Conservation (phyloP, 1,140 invertebrate genomes). For the Drosophila pachea region DNA sequence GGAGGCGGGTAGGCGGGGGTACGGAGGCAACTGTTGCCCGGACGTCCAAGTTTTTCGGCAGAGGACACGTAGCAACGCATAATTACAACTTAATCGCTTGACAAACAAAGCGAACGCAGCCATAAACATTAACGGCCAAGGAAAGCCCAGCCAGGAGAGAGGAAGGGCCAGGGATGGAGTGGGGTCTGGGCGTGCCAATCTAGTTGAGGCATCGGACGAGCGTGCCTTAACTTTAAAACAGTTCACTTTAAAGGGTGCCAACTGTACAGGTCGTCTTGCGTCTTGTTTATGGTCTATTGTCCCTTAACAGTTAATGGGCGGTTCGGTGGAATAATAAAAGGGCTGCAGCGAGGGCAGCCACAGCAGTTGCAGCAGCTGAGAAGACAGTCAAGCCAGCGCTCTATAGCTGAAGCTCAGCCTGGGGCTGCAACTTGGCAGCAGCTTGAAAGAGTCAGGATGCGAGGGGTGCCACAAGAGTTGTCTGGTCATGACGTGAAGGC, state of each 20-base stretch:
- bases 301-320: constrained; percentile 66
- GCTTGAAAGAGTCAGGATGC: too few species aligned
- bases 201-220: background rate
- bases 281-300: constrained; percentile 44
- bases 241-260: constrained; percentile 56
- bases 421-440: too few species aligned
- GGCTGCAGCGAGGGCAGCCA: constrained; percentile 20
- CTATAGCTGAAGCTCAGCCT: too few species aligned
- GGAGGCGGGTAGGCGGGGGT: background rate
- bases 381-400: too few species aligned
- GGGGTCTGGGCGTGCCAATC: background rate
- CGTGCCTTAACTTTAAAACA: constrained; percentile 66
- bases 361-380: constrained; percentile 18
- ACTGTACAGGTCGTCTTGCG: background rate
- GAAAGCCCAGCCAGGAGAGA: background rate
- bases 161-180: background rate
- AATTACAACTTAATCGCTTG: constrained; percentile 75
- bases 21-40: background rate
- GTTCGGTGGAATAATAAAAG: constrained; percentile 25
- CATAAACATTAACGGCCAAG: constrained; percentile 55
- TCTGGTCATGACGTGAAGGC: too few species aligned
- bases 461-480: too few species aligned
- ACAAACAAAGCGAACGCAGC: constrained; percentile 71
- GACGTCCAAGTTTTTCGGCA: background rate
- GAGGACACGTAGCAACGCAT: constrained; percentile 68